phyloP scores from a whole-genome alignment of 2,797 vertebrate genomes.

The Rhabdophis nuchalis region DNA sequence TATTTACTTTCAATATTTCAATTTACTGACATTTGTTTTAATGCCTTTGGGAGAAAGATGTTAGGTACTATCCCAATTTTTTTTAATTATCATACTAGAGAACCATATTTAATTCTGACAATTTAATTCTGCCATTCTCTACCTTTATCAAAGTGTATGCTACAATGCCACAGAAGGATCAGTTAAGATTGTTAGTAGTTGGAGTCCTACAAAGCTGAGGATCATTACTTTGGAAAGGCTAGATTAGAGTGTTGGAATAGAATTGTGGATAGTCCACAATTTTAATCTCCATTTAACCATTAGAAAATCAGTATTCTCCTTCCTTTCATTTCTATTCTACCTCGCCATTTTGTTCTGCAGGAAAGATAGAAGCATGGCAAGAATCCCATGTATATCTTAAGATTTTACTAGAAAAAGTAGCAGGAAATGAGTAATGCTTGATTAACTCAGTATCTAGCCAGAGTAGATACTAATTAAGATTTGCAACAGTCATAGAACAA shows the following conservation, averaged over 20 bases:
- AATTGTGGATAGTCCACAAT: neutral
- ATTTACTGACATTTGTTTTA: conserved; percentile 8
- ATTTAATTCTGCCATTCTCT: neutral
- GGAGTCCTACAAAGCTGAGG: neutral
- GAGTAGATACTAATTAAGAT: neutral
- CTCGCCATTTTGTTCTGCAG: neutral
- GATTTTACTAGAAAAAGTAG: neutral
- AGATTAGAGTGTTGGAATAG: neutral
- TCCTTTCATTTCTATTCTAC: neutral
- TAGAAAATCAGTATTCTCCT: neutral
- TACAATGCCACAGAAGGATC: neutral
- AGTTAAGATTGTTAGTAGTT: neutral
- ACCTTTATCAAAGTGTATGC: neutral
- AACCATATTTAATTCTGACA: neutral
- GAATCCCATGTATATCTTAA: neutral
- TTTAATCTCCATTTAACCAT: neutral
- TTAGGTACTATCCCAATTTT: neutral
- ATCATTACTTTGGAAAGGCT: neutral
- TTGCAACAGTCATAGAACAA: neutral
- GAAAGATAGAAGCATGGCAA: neutral
- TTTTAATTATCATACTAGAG: neutral
- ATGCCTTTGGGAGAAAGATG: neutral
- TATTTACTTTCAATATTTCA: conserved; percentile 13
- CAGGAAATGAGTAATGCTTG: neutral
- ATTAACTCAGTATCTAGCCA: neutral